Evolutionary conservation across 2,113 vertebrate species (phyloP).

Genomic region (Helogale parvula): DNA sequence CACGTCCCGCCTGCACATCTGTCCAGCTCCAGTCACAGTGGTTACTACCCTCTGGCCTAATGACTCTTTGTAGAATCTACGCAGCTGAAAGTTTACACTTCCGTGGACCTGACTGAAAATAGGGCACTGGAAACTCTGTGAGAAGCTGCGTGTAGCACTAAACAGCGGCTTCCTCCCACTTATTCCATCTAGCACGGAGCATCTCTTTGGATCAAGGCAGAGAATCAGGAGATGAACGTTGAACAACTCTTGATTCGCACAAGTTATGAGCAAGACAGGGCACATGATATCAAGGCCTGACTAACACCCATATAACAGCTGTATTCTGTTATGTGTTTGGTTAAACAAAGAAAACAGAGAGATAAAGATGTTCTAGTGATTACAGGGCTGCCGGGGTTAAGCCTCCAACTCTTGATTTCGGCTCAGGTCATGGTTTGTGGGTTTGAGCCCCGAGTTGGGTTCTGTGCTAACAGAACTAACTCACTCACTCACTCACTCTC

Average conservation of each 20-base stretch:
- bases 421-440: no score
- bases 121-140: constrained; percentile 1
- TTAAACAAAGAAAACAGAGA: background rate
- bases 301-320: background rate
- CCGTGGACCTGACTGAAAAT: background rate
- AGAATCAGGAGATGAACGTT: background rate
- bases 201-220: background rate
- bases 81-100: background rate
- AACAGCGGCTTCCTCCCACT: background rate
- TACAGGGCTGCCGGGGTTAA: no score
- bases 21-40: background rate
- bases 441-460: no score
- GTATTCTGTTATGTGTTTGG: background rate
- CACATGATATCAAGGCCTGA: no score
- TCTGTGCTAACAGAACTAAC: no score
- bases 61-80: background rate
- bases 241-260: background rate
- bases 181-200: background rate
- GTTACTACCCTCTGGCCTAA: background rate
- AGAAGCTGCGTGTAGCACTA: background rate
- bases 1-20: background rate
- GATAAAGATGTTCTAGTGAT: background rate
- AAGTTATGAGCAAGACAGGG: background rate
- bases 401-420: no score
- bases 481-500: no score